Base-by-base conservation (phyloP, 2,113 vertebrate genomes). In the Tetrax tetrax region DNA sequence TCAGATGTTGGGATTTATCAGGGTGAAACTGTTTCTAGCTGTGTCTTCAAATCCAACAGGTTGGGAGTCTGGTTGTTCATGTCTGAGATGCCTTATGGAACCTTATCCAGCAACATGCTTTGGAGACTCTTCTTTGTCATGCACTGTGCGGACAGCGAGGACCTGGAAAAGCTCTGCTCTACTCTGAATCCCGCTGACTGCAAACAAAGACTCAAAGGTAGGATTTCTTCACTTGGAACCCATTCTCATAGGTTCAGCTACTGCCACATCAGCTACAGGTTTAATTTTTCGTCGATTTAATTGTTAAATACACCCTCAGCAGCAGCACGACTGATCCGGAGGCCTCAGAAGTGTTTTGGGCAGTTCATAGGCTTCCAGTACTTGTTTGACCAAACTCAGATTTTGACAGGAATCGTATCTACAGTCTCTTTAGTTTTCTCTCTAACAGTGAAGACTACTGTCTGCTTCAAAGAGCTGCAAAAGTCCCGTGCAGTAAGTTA, bases 61-160 rank as follows among this genome's bases (percentile, higher is more conserved):
- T 83, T 99, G 91, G 99, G 99, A 50, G 98, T 99, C 93, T 99
- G 99, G 99, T 98, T 99, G 65, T 99, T 99, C 94, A 99, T 99
- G 99, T 99, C 99, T 0, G 99, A 99, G 97, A 99, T 99, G 99
- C 99, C 99, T 5, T 99, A 99, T 2, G 98, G 98, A 63, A 99
- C 99, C 2, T 96, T 99, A 69, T 99, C 99, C 14, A 99, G 98
- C 69, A 95, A 94, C 37, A 99, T 99, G 99, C 98, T 99, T 29
- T 99, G 99, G 99, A 99, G 98, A 81, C 99, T 99, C 47, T 99
- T 99, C 96, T 99, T 98, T 90, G 98, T 99, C 70, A 99, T 99
- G 99, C 99, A 99, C 95, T 98, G 98, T 45, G 98, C 97, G 1
- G 99, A 99, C 91, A 98, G 96, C 0, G 98, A 98, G 56, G 95